phyloP scores from a whole-genome alignment of 2,113 vertebrate genomes.

The Daphoenositta chrysoptera region DNA sequence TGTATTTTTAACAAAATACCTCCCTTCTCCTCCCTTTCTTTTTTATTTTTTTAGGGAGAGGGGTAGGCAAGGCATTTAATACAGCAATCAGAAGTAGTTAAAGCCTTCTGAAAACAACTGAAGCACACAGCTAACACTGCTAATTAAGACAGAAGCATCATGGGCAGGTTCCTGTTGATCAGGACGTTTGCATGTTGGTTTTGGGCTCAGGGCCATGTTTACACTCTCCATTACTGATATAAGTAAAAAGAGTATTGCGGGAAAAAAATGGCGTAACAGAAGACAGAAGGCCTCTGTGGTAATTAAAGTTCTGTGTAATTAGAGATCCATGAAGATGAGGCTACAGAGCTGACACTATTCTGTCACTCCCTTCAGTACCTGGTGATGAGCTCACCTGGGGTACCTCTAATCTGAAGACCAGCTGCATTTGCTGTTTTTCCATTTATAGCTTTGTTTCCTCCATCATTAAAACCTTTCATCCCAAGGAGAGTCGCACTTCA shows the following conservation, averaged over 20 bases:
- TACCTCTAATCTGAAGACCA: background rate
- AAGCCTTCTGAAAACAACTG: background rate
- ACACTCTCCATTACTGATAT: background rate
- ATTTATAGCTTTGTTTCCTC: background rate
- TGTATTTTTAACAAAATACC: background rate
- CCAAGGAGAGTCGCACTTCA: background rate
- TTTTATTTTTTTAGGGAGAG: fast-evolving
- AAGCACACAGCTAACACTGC: background rate
- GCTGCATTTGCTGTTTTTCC: background rate
- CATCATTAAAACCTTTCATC: background rate
- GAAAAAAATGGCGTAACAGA: background rate
- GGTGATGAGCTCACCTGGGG: background rate
- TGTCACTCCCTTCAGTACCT: background rate
- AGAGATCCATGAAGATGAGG: background rate
- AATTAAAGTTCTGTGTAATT: background rate
- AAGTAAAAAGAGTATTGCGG: background rate
- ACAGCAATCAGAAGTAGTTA: background rate
- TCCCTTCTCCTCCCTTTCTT: too few species aligned
- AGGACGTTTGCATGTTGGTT: background rate
- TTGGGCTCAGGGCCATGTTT: background rate
- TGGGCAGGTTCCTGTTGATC: background rate
- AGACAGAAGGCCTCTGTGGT: background rate
- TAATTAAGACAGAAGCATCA: background rate
- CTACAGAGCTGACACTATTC: background rate
- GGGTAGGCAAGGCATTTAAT: background rate